Percentiles rank a stretch among this genome's conserved stretches.
phyloP scores from a whole-genome alignment of 2,888 invertebrate genomes.

The Brenthis hecate region DNA sequence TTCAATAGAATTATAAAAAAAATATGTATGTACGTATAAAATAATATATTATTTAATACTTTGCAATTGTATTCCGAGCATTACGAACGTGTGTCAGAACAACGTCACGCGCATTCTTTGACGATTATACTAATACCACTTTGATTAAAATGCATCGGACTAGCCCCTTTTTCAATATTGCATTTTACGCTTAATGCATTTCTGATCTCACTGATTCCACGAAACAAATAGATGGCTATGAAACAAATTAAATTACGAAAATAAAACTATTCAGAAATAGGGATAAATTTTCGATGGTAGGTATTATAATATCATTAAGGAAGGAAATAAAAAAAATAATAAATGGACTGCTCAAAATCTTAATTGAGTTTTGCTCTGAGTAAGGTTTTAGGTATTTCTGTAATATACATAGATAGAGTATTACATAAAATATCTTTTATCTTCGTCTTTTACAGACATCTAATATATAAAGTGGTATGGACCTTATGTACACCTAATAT shows the following conservation, averaged over 20 bases:
- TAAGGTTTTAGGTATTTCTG: no score
- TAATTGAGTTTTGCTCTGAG: no score
- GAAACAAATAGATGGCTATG: constrained; percentile 52
- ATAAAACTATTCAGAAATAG: background rate
- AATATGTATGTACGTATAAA: background rate
- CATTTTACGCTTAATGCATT: constrained; percentile 67
- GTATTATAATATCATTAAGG: no score
- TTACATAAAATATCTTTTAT: no score
- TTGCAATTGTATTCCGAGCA: constrained; percentile 22
- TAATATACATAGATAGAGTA: no score
- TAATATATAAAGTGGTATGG: no score
- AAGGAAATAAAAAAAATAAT: no score
- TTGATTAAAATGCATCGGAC: constrained; percentile 76
- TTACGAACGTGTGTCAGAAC: constrained; percentile 49
- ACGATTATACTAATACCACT: constrained; percentile 79
- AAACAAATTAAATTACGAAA: constrained; percentile 39
- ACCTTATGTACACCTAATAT: no score
- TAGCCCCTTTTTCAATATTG: constrained; percentile 73
- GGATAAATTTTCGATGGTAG: no score
- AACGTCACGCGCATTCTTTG: constrained; percentile 70
- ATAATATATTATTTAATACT: background rate
- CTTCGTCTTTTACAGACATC: no score
- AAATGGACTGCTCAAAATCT: no score
- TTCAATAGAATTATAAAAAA: no score
- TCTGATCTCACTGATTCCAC: constrained; percentile 46